Conservation (phyloP, 2,888 invertebrate genomes). For the Folsomia candida region DNA sequence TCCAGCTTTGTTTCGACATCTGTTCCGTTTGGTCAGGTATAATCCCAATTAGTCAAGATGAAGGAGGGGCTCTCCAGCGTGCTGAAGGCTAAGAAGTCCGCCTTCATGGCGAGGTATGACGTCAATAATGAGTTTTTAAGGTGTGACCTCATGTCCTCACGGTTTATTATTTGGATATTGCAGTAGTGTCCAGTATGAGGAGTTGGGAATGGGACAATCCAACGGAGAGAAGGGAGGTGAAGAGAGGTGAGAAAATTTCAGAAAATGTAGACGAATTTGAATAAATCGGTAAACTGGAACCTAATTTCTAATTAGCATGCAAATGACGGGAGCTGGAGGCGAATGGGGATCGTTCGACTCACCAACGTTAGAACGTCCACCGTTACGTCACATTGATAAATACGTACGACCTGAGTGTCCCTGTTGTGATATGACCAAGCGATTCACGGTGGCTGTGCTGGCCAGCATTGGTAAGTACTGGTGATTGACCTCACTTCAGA, state of each 20-base stretch:
- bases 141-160: not conserved
- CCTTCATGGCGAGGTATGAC: slow-evolving; percentile 33
- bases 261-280: too few relatives aligned
- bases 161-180: slow-evolving; percentile 15
- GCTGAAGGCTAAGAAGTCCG: slow-evolving; percentile 35
- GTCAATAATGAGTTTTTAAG: not conserved
- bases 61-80: slow-evolving; percentile 18
- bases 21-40: not conserved
- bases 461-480: slow-evolving; percentile 68
- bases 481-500: too few relatives aligned
- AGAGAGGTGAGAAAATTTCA: slow-evolving; percentile 51
- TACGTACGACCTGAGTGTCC: slow-evolving; percentile 83
- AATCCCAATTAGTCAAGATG: not conserved
- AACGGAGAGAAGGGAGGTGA: slow-evolving; percentile 42
- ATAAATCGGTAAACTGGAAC: too few relatives aligned
- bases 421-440: slow-evolving; percentile 69
- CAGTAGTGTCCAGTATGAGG: slow-evolving; percentile 66
- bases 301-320: slow-evolving; percentile 29
- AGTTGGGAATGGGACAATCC: slow-evolving; percentile 59
- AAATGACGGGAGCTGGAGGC: slow-evolving; percentile 41
- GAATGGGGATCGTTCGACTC: slow-evolving; percentile 47
- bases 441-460: slow-evolving; percentile 81
- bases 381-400: slow-evolving; percentile 80
- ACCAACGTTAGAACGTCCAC: slow-evolving; percentile 66
- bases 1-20: not conserved